Conservation (phyloP, 1,140 invertebrate genomes). For the Anadara kagoshimensis region DNA sequence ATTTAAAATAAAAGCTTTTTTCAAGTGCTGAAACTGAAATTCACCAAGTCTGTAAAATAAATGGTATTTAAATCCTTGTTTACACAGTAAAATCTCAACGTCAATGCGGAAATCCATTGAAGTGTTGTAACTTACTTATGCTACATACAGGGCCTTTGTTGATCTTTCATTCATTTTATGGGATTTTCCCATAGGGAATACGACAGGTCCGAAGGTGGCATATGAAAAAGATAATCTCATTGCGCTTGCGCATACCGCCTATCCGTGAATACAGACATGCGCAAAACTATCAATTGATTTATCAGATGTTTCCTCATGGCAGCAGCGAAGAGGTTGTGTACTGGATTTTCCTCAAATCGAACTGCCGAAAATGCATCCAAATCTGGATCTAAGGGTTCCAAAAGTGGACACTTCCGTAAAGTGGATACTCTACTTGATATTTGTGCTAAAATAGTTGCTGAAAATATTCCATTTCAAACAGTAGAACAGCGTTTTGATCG, state of each 20-base stretch:
- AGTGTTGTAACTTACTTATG: slow-evolving; percentile 29
- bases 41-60: too few relatives aligned
- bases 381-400: slow-evolving; percentile 54
- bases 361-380: slow-evolving; percentile 45
- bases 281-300: slow-evolving; percentile 45
- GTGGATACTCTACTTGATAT: slow-evolving; percentile 84
- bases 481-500: slow-evolving; percentile 90
- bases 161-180: slow-evolving; percentile 57
- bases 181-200: slow-evolving; percentile 57
- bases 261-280: slow-evolving; percentile 62
- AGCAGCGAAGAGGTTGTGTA: slow-evolving; percentile 73
- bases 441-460: slow-evolving; percentile 87
- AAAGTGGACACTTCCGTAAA: slow-evolving; percentile 64
- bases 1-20: too few relatives aligned
- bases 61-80: background rate
- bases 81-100: slow-evolving; percentile 3
- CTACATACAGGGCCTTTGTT: slow-evolving; percentile 36
- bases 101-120: slow-evolving; percentile 18
- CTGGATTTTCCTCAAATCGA: slow-evolving; percentile 58
- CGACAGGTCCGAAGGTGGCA: slow-evolving; percentile 50
- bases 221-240: slow-evolving; percentile 50
- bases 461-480: slow-evolving; percentile 88
- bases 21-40: too few relatives aligned
- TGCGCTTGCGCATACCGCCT: slow-evolving; percentile 42
- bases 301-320: slow-evolving; percentile 74